Conservation (phyloP, 1,140 invertebrate species). For the Rhopalosiphum maidis region DNA sequence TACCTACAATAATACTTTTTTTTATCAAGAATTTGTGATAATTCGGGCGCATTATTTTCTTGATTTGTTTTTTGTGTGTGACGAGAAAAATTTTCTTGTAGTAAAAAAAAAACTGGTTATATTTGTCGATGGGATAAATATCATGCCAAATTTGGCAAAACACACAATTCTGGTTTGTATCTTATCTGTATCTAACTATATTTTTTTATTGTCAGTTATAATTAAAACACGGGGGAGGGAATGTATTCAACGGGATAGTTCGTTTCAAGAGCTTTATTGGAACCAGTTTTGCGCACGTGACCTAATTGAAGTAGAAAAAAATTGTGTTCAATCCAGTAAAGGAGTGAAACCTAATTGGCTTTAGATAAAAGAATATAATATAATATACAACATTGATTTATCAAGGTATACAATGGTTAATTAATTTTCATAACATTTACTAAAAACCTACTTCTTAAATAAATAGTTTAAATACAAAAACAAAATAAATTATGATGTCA, state of each 20-base stretch:
- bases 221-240: conserved; percentile 26
- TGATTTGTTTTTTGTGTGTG: neutral
- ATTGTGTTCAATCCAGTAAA: neutral
- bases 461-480: no score
- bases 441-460: neutral
- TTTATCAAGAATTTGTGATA: conserved; percentile 18
- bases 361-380: neutral
- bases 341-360: conserved; percentile 31
- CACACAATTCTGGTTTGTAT: conserved; percentile 41
- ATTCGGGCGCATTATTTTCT: neutral
- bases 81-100: neutral
- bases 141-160: conserved; percentile 46
- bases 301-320: conserved; percentile 46
- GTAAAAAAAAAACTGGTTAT: conserved; percentile 39
- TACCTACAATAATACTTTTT: neutral
- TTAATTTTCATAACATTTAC: neutral
- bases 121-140: conserved; percentile 10
- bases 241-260: neutral
- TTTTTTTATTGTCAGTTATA: conserved; percentile 35
- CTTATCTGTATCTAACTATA: neutral
- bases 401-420: neutral
- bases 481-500: neutral
- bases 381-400: neutral
- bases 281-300: conserved; percentile 44
- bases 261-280: conserved; percentile 31